Base-by-base conservation (phyloP, 37 sponge, comb jelly and placozoan genomes). In the Spongia lamella region DNA sequence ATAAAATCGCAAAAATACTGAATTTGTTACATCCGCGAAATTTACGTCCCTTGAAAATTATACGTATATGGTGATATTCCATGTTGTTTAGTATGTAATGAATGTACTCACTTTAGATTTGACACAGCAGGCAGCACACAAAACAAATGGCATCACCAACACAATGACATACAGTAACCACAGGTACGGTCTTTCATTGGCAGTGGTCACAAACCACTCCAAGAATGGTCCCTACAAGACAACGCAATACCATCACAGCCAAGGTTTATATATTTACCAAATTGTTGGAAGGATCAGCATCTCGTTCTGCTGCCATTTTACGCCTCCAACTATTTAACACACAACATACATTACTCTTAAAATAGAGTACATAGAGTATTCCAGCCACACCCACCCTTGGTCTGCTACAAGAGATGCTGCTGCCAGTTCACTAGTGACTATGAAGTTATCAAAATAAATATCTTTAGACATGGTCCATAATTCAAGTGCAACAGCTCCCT, bases 381-480 rank as follows among this genome's bases (percentile, higher is more conserved):
- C 21, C 17, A 76, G 61, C 26, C 24, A 65, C 17, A 52, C 40
- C 50, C 51, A 85, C 95, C 93, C 88, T 21, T 89, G 91, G 15
- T n/a, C 72, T 16, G 93, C 91, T 70, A 80, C 88, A 63, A 87
- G 65, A 22, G 84, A 86, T 62, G 93, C 99, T 22, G 79, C 78
- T 22, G 90, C 53, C 4, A 83, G 71, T 47, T 86, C 88, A 43
- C 86, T 81, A 49, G 93, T 84, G 61, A 98, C 25, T 36, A 98
- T 72, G 52, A 98, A 38, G 75, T 98, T 98, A 64, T 98, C 99
- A 72, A 95, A 90, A 68, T 74, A 71, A 37, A 95, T 89, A 53
- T 73, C 79, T 21, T 86, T 85, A n/a, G 73, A 80, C 88, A 98
- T 90, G 19, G 93, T 78, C 99, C 99, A 98, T 58, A 98, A 79